phyloP scores from a whole-genome alignment of 2,888 invertebrate genomes.

The Athalia cordata region DNA sequence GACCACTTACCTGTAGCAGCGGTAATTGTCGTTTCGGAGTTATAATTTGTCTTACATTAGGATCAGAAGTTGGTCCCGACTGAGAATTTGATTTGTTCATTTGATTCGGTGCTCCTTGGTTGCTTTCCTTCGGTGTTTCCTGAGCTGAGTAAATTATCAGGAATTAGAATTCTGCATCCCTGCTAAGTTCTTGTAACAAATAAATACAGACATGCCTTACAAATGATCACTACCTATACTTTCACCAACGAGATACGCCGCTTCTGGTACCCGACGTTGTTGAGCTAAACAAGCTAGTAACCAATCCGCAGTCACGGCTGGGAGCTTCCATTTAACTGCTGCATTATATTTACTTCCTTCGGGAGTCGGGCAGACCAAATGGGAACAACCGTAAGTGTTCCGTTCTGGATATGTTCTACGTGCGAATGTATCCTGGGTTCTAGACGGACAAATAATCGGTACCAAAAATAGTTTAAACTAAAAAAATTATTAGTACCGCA shows the following conservation, averaged over 20 bases:
- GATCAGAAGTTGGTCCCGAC: conserved; percentile 51
- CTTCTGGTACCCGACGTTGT: conserved; percentile 77
- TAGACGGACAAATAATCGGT: conserved; percentile 58
- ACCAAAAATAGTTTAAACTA: not conserved
- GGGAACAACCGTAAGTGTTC: conserved; percentile 82
- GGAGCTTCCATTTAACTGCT: conserved; percentile 89
- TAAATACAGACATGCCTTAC: not conserved
- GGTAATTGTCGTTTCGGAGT: conserved; percentile 60
- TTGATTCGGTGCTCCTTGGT: not conserved
- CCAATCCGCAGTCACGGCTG: conserved; percentile 87
- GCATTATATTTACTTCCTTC: conserved; percentile 89
- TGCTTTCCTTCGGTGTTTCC: conserved; percentile 47
- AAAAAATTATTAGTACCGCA: conserved; percentile 44
- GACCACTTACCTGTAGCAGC: conserved; percentile 50
- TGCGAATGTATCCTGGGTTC: conserved; percentile 81
- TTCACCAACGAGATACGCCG: conserved; percentile 78
- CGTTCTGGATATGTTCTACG: conserved; percentile 75
- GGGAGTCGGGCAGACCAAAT: conserved; percentile 85
- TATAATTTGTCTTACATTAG: conserved; percentile 52
- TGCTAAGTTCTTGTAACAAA: not conserved
- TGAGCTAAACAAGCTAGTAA: conserved; percentile 80
- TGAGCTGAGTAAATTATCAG: conserved; percentile 50
- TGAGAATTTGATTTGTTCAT: not conserved
- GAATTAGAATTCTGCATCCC: not conserved
- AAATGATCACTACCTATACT: conserved; percentile 62